Percentiles rank a stretch among this genome's conserved stretches.
phyloP scores from a whole-genome alignment of 1,140 invertebrate species.

The Brachionus paranguensis region DNA sequence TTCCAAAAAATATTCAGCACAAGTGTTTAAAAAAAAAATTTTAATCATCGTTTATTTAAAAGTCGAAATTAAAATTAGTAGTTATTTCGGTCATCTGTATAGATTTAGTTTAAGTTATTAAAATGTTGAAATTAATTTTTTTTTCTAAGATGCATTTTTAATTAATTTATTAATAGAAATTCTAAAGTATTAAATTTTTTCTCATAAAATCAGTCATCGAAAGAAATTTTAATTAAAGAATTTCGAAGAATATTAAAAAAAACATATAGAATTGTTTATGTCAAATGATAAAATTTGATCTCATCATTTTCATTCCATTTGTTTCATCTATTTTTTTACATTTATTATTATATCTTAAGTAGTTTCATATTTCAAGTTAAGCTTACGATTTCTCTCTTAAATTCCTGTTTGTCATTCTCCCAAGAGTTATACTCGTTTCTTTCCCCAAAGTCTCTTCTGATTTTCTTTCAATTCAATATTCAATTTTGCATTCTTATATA shows the following conservation, averaged over 20 bases:
- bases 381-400: not conserved
- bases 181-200: not conserved
- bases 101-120: not conserved
- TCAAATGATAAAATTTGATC: constrained; percentile 1
- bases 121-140: not conserved
- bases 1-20: too few species aligned
- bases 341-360: not conserved
- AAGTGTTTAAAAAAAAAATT: too few species aligned
- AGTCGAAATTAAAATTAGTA: not conserved
- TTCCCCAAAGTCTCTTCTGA: not conserved
- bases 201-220: not conserved
- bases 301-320: not conserved
- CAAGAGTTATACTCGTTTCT: not conserved
- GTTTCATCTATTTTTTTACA: not conserved
- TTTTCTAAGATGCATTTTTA: not conserved
- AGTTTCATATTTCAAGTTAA: not conserved
- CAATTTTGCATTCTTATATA: not conserved
- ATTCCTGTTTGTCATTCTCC: not conserved
- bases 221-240: not conserved
- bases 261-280: not conserved
- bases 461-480: not conserved
- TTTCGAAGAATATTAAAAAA: not conserved
- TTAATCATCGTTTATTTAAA: too few species aligned
- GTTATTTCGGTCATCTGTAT: not conserved
- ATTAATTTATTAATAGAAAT: not conserved